Evolutionary conservation across 2,797 vertebrate species (phyloP).

Genomic region (Falco peregrinus): DNA sequence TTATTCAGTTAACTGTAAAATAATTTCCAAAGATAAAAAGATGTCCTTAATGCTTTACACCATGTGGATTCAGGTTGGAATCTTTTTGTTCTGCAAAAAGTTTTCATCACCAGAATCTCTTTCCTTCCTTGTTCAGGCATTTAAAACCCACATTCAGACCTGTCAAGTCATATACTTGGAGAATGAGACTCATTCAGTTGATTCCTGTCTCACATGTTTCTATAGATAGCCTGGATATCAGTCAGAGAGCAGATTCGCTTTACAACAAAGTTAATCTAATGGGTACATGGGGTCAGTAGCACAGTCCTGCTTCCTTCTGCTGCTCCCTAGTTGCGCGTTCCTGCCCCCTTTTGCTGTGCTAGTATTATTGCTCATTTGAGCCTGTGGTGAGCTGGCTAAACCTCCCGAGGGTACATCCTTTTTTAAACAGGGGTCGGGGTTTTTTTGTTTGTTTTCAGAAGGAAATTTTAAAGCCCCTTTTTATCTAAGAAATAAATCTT

Average conservation of each 20-base stretch:
- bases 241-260: neutral
- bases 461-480: neutral
- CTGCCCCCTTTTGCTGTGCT: neutral
- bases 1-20: constrained; percentile 28
- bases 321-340: neutral
- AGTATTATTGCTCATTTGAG: neutral
- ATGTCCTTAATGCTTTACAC: neutral
- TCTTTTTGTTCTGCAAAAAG: constrained; percentile 9
- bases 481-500: neutral
- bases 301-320: neutral
- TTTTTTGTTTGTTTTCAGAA: neutral
- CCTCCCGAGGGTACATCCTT: neutral
- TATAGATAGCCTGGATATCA: constrained; percentile 5
- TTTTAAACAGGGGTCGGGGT: neutral
- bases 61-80: neutral
- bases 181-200: neutral
- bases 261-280: neutral
- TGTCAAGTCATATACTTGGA: constrained; percentile 6
- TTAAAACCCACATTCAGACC: constrained; percentile 6
- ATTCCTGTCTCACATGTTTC: constrained; percentile 6
- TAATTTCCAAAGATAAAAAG: constrained; percentile 26
- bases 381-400: neutral
- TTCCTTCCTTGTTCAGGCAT: neutral
- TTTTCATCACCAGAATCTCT: neutral
- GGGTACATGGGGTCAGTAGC: neutral